Percentiles rank a stretch among this genome's conserved stretches.
Evolutionary conservation across 2,888 invertebrate genomes (phyloP).

Genomic region (Eilema depressum): DNA sequence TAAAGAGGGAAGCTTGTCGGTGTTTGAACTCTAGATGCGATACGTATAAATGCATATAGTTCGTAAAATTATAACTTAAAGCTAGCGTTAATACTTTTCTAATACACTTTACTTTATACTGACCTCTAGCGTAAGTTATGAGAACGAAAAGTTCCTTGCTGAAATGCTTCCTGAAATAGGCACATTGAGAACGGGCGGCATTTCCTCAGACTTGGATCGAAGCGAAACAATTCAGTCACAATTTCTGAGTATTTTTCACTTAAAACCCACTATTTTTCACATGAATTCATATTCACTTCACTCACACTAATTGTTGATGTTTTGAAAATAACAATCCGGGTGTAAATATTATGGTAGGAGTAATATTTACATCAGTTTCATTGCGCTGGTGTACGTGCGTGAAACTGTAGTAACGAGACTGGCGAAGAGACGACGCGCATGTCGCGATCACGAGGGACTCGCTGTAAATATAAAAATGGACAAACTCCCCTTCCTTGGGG

Average conservation of each 20-base stretch:
- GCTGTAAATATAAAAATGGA: constrained; percentile 86
- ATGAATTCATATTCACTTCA: constrained; percentile 61
- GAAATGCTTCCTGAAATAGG: constrained; percentile 85
- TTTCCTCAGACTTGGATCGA: constrained; percentile 82
- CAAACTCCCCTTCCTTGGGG: constrained; percentile 84
- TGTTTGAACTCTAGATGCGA: constrained; percentile 78
- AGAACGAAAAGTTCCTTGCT: constrained; percentile 83
- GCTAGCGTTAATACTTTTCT: constrained; percentile 28
- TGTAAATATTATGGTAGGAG: constrained; percentile 81
- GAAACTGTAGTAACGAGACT: constrained; percentile 84
- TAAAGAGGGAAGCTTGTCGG: constrained; percentile 82
- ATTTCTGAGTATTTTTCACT: constrained; percentile 69
- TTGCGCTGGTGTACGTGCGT: constrained; percentile 83
- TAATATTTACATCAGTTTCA: constrained; percentile 83
- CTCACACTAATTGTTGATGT: constrained; percentile 60
- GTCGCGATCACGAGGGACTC: constrained; percentile 83
- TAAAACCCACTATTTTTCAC: constrained; percentile 66
- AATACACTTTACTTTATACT: constrained; percentile 60
- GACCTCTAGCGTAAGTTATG: constrained; percentile 85
- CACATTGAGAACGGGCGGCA: constrained; percentile 77
- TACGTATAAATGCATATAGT: constrained; percentile 58
- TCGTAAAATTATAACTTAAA: constrained; percentile 36
- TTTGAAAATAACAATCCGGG: constrained; percentile 77
- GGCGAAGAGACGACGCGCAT: constrained; percentile 85
- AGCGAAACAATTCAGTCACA: constrained; percentile 74